Evolutionary conservation across 2,113 vertebrate genomes (phyloP), one percentile per base, ranked within the genome.

Genomic region (Aythya baeri): DNA sequence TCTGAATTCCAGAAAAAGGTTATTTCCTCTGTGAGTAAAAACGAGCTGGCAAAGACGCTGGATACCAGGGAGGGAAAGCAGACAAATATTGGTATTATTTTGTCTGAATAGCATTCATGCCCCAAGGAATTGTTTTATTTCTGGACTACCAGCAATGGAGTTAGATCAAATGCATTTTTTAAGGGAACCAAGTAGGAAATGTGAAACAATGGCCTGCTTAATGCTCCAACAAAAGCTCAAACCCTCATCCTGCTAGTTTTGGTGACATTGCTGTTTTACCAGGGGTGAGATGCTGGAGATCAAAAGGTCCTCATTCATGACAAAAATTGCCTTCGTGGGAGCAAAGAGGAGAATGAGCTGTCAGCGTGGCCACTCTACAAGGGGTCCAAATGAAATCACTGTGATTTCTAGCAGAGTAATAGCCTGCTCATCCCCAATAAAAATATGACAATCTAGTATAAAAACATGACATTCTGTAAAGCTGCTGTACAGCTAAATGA

Each of bases 111-210:
- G 61, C 3, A 5, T 88, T 91, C 55, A 41, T 86, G 55, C 91
- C 89, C 82, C 46, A 88, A 85, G 89, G 92, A 94, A 82, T 76
- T 81, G 31, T 62, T 93, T 95, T 94, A 92, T 95, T 96, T 90
- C 66, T 91, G 77, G 73, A 61, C 66, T 85, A 50, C 62, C 61
- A 75, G 80, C 34, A 76, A 59, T 61, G 44, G 50, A 86, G 70
- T 79, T 79, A 94, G 66, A 95, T 93, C 77, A 94, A 96, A 94
- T 91, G 77, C 79, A 90, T 82, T 94, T 94, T 88, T 94, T 92
- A 87, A 94, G 95, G 59, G 49, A 91, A 79, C 31, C 21, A 67
- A 82, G 49, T 75, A 86, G 83, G 90, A 96, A 96, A 93, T 75
- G 77, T 0, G 8, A 91, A 96, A 95, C 91, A 95, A 93, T 92